These are phyloP conservation scores for Anguilla obscura DNA, from an alignment of 2,797 vertebrate species.

Conservation along the genomic window DNA sequence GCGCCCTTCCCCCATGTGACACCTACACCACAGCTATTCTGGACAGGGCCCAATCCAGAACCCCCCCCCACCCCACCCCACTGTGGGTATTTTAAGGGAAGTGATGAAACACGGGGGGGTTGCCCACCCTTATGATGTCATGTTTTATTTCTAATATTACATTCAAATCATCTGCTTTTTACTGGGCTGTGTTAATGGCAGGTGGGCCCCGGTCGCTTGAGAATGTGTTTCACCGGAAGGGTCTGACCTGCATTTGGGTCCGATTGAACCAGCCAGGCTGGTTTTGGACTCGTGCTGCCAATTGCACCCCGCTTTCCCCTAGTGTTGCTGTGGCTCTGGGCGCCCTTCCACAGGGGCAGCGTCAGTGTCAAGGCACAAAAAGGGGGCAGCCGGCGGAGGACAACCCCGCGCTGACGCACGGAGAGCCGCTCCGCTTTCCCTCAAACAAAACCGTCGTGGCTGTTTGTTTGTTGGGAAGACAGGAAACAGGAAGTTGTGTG, in stretches of 20 bases:
- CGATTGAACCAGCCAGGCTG: slow-evolving; percentile 20
- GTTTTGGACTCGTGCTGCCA: slow-evolving; percentile 11
- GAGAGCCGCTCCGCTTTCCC: background rate
- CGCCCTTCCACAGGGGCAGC: background rate
- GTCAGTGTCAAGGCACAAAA: background rate
- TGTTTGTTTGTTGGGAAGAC: background rate
- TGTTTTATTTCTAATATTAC: background rate
- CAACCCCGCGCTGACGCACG: background rate
- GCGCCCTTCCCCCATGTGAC: background rate
- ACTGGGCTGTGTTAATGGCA: slow-evolving; percentile 21
- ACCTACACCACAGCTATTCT: background rate
- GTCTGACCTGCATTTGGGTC: background rate
- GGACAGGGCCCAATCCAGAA: background rate
- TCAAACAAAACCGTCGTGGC: too few relatives aligned
- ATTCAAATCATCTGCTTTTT: background rate
- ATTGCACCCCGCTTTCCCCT: background rate
- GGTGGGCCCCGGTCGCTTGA: slow-evolving; percentile 9
- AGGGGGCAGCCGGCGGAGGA: background rate
- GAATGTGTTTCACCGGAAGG: background rate
- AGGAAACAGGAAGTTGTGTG: background rate
- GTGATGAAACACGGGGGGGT: background rate
- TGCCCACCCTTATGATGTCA: background rate
- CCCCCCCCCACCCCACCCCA: background rate
- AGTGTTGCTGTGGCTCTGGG: background rate
- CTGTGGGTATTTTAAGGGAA: background rate